Percentiles rank a stretch among this genome's conserved stretches.
Evolutionary conservation across 1,140 invertebrate species (phyloP).

Genomic region (Proales similis): DNA sequence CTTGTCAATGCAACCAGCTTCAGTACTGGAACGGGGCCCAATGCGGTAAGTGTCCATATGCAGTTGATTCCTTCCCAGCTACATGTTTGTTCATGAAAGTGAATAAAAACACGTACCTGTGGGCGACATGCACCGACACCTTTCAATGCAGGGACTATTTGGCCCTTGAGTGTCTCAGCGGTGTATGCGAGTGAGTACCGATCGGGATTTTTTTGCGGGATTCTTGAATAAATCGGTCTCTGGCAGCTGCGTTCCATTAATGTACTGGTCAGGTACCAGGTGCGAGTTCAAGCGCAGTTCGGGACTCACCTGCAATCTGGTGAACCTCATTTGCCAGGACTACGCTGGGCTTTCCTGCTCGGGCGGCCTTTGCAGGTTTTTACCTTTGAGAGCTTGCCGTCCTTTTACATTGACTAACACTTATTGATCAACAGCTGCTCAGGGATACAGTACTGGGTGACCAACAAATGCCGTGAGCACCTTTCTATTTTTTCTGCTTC

Average conservation of each 20-base stretch:
- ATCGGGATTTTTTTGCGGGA: too few species aligned
- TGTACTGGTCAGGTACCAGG: not conserved
- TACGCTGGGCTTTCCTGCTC: conserved; percentile 1
- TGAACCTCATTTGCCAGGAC: too few species aligned
- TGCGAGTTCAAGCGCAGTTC: not conserved
- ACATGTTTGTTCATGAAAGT: not conserved
- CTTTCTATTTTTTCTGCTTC: not conserved
- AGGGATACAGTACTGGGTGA: not conserved
- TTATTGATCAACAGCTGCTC: not conserved
- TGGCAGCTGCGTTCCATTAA: not conserved
- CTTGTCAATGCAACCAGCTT: not conserved
- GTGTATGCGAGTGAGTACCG: too few species aligned
- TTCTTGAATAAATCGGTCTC: too few species aligned
- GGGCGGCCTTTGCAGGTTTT: not conserved
- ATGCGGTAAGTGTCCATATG: not conserved
- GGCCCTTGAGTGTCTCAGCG: conserved; percentile 4
- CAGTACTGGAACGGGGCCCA: conserved; percentile 11
- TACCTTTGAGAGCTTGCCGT: not conserved
- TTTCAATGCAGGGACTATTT: conserved; percentile 18
- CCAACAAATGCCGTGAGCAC: conserved; percentile 6
- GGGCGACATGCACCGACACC: not conserved
- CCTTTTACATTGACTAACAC: not conserved
- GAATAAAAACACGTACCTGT: not conserved
- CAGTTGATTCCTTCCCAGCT: not conserved
- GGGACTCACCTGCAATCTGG: too few species aligned